phyloP scores from a whole-genome alignment of 2,113 vertebrate species.

The Pelecanoides urinatrix region DNA sequence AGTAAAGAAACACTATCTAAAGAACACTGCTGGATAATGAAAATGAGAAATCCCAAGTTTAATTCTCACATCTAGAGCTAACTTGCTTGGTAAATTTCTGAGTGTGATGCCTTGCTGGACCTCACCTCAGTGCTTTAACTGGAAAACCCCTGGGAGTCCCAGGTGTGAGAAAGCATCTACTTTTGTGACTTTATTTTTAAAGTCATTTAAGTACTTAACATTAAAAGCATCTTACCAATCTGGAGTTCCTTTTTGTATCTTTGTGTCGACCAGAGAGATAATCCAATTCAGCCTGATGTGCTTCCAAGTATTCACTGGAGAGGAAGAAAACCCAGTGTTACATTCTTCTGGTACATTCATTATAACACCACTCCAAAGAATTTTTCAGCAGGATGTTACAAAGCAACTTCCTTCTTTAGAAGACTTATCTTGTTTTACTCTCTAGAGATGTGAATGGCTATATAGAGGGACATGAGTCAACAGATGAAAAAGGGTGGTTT shows the following conservation, averaged over 20 bases:
- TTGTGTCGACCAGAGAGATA: constrained; percentile 86
- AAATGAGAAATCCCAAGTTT: neutral
- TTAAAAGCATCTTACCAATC: constrained; percentile 81
- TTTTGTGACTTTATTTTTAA: neutral
- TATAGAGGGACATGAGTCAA: neutral
- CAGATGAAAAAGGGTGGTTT: neutral
- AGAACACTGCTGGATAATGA: neutral
- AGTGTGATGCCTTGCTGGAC: neutral
- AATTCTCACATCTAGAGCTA: neutral
- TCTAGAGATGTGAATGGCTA: neutral
- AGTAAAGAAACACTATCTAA: rapidly evolving
- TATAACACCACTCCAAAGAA: neutral
- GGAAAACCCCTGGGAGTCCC: neutral
- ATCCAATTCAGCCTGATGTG: constrained; percentile 89
- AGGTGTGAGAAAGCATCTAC: neutral
- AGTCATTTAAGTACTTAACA: neutral
- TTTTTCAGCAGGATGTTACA: neutral
- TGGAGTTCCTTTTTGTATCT: constrained; percentile 89
- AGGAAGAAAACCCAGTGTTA: neutral
- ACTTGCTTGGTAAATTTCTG: neutral
- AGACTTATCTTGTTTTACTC: neutral
- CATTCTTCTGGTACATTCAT: neutral
- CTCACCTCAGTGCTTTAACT: neutral
- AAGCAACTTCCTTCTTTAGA: neutral
- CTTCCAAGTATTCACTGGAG: constrained; percentile 84